Percentiles rank a stretch among this genome's conserved stretches.
phyloP scores from a whole-genome alignment of 2,113 vertebrate genomes.

The Callipepla squamata region DNA sequence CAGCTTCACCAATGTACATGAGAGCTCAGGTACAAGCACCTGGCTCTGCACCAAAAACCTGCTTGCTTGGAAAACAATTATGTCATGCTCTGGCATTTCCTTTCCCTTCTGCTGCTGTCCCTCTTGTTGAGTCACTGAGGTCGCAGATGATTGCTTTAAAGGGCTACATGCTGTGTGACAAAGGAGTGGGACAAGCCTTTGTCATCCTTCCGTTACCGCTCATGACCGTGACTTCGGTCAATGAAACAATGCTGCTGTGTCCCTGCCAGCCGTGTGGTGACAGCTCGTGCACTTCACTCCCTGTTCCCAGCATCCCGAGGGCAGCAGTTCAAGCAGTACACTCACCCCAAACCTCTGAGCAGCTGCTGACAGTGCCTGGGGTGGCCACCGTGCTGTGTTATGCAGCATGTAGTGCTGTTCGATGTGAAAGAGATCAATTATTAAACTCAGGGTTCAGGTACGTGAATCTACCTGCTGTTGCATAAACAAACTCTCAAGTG shows the following conservation, averaged over 20 bases:
- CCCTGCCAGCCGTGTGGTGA: neutral
- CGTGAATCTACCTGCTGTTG: neutral
- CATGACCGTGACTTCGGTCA: neutral
- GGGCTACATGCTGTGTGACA: neutral
- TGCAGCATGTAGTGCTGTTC: neutral
- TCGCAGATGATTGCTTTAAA: neutral
- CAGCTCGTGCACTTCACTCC: neutral
- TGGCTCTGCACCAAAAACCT: neutral
- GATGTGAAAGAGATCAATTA: neutral
- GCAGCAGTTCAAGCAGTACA: neutral
- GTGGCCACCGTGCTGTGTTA: neutral
- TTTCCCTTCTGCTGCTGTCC: neutral
- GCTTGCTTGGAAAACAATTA: neutral
- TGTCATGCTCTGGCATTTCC: neutral
- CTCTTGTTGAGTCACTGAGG: neutral
- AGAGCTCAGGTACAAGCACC: neutral
- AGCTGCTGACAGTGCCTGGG: neutral
- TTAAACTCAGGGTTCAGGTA: neutral
- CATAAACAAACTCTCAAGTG: neutral
- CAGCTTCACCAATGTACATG: rapidly evolving
- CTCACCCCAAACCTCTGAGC: neutral
- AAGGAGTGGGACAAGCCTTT: neutral
- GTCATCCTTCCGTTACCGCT: neutral
- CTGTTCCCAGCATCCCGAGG: neutral
- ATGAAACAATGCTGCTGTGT: neutral